Evolutionary conservation across 2,888 invertebrate species (phyloP).

Genomic region (Sarcophaga caerulescens): DNA sequence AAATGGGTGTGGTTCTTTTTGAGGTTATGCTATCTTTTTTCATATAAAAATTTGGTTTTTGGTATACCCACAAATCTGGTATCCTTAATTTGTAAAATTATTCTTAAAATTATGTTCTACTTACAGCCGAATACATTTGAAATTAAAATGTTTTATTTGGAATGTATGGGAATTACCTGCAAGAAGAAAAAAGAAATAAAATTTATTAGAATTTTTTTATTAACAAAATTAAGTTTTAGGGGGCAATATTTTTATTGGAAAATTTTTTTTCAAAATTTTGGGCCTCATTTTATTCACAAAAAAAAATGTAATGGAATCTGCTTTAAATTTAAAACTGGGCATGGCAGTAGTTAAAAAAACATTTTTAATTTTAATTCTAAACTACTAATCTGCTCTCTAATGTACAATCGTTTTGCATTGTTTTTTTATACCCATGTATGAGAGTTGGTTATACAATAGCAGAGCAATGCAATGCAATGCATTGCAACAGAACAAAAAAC

Average conservation of each 20-base stretch:
- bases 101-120: constrained; percentile 23
- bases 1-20: no score
- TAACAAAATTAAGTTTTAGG: neutral
- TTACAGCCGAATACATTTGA: constrained; percentile 61
- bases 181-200: constrained; percentile 22
- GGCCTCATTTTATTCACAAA: no score
- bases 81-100: neutral
- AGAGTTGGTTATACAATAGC: no score
- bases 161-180: constrained; percentile 45
- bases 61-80: no score
- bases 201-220: constrained; percentile 3
- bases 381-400: neutral
- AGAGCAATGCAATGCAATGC: neutral
- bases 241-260: no score
- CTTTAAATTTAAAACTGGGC: neutral
- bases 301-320: no score
- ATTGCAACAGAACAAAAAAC: constrained; percentile 5
- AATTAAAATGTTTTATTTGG: neutral
- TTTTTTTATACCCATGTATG: no score
- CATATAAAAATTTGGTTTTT: no score
- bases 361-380: neutral
- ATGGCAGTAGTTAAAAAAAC: neutral
- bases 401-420: constrained; percentile 2
- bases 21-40: no score
- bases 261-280: no score